Percentiles rank a stretch among this genome's conserved stretches.
Evolutionary conservation across 2,797 vertebrate species (phyloP).

Genomic region (Chrysolophus pictus): DNA sequence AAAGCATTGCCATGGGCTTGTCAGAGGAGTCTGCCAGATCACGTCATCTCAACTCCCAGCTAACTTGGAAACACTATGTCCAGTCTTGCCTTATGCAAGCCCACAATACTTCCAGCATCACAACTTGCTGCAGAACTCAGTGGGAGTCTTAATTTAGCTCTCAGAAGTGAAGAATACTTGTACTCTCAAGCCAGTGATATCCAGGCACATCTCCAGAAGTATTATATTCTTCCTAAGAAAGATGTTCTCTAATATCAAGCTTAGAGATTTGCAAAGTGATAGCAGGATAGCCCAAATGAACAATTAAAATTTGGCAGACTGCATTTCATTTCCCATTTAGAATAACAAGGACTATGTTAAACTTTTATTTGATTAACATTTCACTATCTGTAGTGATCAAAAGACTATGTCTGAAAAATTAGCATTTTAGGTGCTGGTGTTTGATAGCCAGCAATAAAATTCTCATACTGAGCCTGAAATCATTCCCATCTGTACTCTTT

Average conservation of each 20-base stretch:
- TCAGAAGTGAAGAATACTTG: not conserved
- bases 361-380: conserved; percentile 61
- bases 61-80: not conserved
- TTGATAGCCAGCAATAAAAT: conserved; percentile 58
- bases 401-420: conserved; percentile 47
- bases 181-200: not conserved
- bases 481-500: conserved; percentile 40
- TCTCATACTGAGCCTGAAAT: conserved; percentile 31
- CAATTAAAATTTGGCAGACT: conserved; percentile 48
- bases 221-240: not conserved
- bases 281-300: conserved; percentile 27
- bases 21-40: not conserved
- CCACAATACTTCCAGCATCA: not conserved
- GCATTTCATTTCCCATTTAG: conserved; percentile 11
- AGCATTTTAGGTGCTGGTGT: conserved; percentile 45
- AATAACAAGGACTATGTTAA: conserved; percentile 16
- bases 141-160: conserved; percentile 12
- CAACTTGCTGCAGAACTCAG: not conserved
- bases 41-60: not conserved
- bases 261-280: conserved; percentile 50
- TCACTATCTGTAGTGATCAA: conserved; percentile 36
- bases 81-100: conserved; percentile 7
- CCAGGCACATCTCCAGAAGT: conserved; percentile 28
- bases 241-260: not conserved
- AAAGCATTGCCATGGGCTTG: not conserved